Conservation (phyloP, 1,140 invertebrate genomes). For the Anastrepha obliqua region DNA sequence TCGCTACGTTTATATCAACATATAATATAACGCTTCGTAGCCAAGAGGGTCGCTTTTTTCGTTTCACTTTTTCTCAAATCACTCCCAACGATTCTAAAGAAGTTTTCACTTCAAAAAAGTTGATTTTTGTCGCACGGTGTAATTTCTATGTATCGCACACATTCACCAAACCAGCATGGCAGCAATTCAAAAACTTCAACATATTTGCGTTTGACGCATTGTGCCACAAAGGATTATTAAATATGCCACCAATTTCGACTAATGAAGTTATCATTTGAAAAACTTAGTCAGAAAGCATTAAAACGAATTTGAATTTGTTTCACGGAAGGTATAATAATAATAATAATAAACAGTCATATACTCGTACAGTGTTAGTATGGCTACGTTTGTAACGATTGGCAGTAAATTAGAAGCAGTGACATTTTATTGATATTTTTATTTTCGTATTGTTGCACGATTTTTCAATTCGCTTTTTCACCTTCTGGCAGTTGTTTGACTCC, state of each 20-base stretch:
- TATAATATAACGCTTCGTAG: no score
- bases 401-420: neutral
- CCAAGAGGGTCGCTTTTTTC: no score
- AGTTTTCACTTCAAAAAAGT: no score
- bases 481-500: slow-evolving; percentile 38
- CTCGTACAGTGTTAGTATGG: neutral
- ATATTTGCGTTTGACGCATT: no score
- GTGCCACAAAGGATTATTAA: neutral
- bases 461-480: slow-evolving; percentile 32
- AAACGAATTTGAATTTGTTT: neutral
- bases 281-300: neutral
- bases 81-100: no score
- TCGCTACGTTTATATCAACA: no score
- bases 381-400: neutral
- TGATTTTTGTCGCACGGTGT: no score
- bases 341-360: neutral
- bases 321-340: neutral
- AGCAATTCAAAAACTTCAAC: no score
- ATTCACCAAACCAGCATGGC: no score
- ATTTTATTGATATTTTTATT: slow-evolving; percentile 7
- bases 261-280: slow-evolving; percentile 21
- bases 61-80: no score
- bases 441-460: slow-evolving; percentile 5
- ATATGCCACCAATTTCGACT: neutral
- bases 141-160: no score